These are phyloP conservation scores for Amblyornis subalaris DNA, from an alignment of 2,113 vertebrate genomes.

Conservation along the genomic window DNA sequence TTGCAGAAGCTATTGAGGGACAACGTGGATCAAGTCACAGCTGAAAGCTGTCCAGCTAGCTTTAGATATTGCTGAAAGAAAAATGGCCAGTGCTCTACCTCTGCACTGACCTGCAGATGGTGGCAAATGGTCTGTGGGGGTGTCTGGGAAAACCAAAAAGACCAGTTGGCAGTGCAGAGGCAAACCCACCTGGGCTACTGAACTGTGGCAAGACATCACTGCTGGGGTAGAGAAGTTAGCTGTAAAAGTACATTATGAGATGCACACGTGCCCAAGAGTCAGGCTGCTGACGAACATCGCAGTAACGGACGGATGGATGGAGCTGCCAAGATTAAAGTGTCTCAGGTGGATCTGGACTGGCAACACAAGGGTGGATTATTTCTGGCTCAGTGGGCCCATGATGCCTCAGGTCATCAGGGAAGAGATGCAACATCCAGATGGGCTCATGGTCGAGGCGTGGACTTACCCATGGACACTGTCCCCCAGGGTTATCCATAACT, in stretches of 20 bases:
- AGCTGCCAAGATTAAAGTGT: not conserved
- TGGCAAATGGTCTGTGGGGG: not conserved
- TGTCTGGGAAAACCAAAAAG: not conserved
- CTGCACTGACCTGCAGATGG: not conserved
- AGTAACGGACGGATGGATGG: fast-evolving
- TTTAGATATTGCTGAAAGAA: not conserved
- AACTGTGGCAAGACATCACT: not conserved
- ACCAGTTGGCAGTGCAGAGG: not conserved
- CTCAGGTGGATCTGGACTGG: not conserved
- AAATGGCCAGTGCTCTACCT: not conserved
- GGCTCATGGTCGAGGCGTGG: fast-evolving
- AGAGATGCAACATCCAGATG: not conserved
- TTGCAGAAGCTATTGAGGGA: not conserved
- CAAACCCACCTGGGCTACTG: not conserved
- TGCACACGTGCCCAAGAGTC: not conserved
- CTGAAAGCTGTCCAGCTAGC: not conserved
- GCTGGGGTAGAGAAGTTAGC: not conserved
- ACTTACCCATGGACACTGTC: fast-evolving
- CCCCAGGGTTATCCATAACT: not conserved
- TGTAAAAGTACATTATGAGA: not conserved
- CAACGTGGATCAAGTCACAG: not conserved
- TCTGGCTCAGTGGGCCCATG: not conserved
- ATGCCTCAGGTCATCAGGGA: not conserved
- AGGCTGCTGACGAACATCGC: fast-evolving
- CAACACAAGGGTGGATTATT: not conserved